Evolutionary conservation across 2,113 vertebrate species (phyloP), one percentile per base, ranked within the genome.

Genomic region (Notiomystis cincta): DNA sequence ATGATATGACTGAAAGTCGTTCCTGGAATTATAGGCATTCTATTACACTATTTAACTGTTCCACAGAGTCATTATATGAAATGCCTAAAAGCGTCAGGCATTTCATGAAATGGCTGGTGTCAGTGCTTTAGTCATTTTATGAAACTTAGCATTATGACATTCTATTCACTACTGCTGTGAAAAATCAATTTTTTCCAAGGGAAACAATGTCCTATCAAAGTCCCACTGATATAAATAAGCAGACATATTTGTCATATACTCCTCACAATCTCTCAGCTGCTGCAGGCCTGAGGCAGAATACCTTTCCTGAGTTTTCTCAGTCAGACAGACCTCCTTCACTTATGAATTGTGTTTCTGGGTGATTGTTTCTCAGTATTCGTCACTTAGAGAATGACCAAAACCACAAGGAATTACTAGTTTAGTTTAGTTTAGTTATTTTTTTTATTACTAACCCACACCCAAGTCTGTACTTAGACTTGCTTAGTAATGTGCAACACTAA

Each of bases 11-110:
- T 93, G 82, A 72, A 94, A 93, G 88, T 88, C 7, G 0, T 94
- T 96, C 75, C 70, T 95, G 75, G 92, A 93, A 94, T 90, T 95
- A 88, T 15, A 88, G 82, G 13, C 37, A 45, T 95, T 93, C 62
- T 93, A 90, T 94, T 95, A 82, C 35, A 61, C 50, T 73, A 69
- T 93, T 94, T 95, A 95, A 57, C 75, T 69, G 75, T 94, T 90
- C 71, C 58, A 93, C 25, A 2, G 9, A 91, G 70, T 85, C 78
- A 69, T 92, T 90, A 45, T 53, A 45, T 53, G 61, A 93, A 97
- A 93, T 65, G 30, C 42, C 42, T 92, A 8, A 61, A 92, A 93
- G 47, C 56, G 76, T 77, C 53, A 88, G 58, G 45, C 37, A 69
- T 95, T 95, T 94, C 62, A 61, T 38, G 40, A 92, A 95, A 94